These are phyloP conservation scores for Holacanthella duospinosa DNA, from an alignment of 2,888 invertebrate genomes.

Conservation along the genomic window DNA sequence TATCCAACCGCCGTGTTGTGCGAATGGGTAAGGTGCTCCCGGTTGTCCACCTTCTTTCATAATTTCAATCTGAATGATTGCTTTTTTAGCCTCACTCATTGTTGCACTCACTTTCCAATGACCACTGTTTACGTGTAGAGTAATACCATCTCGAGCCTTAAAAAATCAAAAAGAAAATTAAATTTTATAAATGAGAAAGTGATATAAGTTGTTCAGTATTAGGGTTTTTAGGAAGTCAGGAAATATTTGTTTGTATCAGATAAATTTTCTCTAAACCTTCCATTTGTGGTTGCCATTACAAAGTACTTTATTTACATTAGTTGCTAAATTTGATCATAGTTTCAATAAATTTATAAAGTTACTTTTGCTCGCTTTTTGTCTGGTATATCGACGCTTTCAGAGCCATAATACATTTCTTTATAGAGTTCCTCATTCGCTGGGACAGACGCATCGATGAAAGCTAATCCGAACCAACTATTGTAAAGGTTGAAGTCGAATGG, in stretches of 20 bases:
- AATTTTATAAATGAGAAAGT: too few relatives aligned
- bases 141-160: conserved; percentile 16
- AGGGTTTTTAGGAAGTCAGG: background rate
- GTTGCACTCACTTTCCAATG: conserved; percentile 16
- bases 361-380: conserved; percentile 17
- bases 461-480: conserved; percentile 19
- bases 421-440: conserved; percentile 14
- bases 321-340: too few relatives aligned
- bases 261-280: too few relatives aligned
- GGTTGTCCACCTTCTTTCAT: background rate
- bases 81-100: conserved; percentile 20
- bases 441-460: conserved; percentile 5
- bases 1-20: background rate
- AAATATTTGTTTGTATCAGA: too few relatives aligned
- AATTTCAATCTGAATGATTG: conserved; percentile 18
- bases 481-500: conserved; percentile 21
- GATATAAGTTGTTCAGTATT: background rate
- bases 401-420: conserved; percentile 19
- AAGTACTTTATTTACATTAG: too few relatives aligned
- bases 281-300: too few relatives aligned
- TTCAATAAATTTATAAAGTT: too few relatives aligned
- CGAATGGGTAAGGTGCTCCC: background rate
- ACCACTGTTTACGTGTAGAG: conserved; percentile 7
- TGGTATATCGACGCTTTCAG: conserved; percentile 1
- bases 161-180: background rate